phyloP scores from a whole-genome alignment of 2,797 vertebrate genomes.

The Phalanger gymnotis region DNA sequence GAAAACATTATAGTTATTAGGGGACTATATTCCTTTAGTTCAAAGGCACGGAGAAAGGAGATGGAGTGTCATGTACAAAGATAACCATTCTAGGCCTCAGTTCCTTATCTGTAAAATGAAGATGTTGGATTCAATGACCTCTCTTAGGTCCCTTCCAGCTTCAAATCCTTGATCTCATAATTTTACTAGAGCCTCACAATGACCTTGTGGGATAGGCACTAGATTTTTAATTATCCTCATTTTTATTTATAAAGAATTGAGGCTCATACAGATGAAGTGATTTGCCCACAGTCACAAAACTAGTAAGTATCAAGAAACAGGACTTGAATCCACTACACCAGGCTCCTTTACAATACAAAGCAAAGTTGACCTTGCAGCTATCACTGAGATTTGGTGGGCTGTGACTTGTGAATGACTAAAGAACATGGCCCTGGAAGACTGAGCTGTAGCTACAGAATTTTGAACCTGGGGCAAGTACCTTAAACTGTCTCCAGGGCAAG shows the following conservation, averaged over 20 bases:
- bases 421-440: background rate
- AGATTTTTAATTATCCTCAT: background rate
- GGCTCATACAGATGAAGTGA: background rate
- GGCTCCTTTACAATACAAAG: background rate
- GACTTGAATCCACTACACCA: background rate
- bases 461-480: background rate
- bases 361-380: background rate
- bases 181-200: background rate
- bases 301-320: background rate
- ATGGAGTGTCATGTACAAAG: background rate
- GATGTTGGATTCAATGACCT: background rate
- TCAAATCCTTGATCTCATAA: background rate
- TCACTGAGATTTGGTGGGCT: background rate
- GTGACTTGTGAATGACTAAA: background rate
- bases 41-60: background rate
- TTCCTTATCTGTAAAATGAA: background rate
- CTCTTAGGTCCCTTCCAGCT: background rate
- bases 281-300: background rate
- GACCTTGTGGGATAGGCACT: background rate
- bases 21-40: background rate
- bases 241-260: background rate
- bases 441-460: background rate
- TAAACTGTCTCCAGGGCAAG: background rate
- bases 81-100: background rate
- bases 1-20: background rate